Percentiles rank a stretch among this genome's conserved stretches.
These are phyloP conservation scores for Atractosteus spatula DNA, from an alignment of 2,113 vertebrate species.

Conservation along the genomic window DNA sequence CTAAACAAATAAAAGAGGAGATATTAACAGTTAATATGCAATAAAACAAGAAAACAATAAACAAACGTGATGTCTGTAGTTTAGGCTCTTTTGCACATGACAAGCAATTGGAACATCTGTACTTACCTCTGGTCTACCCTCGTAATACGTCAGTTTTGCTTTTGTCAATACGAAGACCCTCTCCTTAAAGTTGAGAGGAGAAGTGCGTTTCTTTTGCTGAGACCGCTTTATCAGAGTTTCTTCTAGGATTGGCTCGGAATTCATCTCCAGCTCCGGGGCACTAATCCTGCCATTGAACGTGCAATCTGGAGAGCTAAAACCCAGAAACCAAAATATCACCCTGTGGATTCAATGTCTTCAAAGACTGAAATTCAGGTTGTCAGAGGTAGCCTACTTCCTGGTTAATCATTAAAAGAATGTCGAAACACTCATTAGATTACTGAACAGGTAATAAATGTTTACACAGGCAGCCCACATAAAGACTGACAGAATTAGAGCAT, in stretches of 20 bases:
- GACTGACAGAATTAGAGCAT: too few species aligned
- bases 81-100: too few species aligned
- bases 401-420: too few species aligned
- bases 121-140: slow-evolving; percentile 80
- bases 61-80: too few species aligned
- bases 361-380: background rate
- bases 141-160: slow-evolving; percentile 80
- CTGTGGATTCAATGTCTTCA: background rate
- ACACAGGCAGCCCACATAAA: too few species aligned
- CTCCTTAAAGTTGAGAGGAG: slow-evolving; percentile 91
- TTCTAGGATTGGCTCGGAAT: slow-evolving; percentile 76
- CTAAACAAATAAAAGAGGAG: too few species aligned
- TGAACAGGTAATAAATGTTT: too few species aligned
- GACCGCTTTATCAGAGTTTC: slow-evolving; percentile 90
- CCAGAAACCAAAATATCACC: slow-evolving; percentile 17
- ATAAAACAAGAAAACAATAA: too few species aligned
- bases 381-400: slow-evolving; percentile 2
- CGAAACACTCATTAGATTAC: too few species aligned
- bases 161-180: slow-evolving; percentile 86
- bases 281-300: slow-evolving; percentile 71
- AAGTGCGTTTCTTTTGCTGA: slow-evolving; percentile 90
- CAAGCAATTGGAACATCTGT: too few species aligned
- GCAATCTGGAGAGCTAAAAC: slow-evolving; percentile 39
- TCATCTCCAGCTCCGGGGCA: slow-evolving; percentile 76
- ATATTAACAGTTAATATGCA: too few species aligned